Evolutionary conservation across 2,888 invertebrate genomes (phyloP), one percentile per base, ranked within the genome.

Genomic region (Ennomos fuscantarius): DNA sequence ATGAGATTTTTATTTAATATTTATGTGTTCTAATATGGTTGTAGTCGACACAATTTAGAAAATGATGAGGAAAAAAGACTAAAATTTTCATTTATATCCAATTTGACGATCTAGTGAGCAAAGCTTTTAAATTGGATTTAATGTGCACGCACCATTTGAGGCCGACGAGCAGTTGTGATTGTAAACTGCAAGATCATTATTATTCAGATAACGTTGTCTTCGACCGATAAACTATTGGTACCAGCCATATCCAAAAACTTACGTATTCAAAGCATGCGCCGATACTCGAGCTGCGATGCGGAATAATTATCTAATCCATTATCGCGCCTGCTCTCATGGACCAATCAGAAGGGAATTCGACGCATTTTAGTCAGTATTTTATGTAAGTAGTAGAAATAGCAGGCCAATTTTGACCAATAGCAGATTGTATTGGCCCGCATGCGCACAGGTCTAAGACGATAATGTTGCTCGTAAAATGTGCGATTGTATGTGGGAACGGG

Each of bases 401-500:
- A 65, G 70, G 62, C 65, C 58, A 70, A 76, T 78, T 79, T 79
- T 76, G 75, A 72, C 86, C 86, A 86, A 84, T 87, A 66, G 79
- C 66, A 65, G 76, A 76, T 79, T 78, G 77, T 81, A 80, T 81
- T 80, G 73, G 72, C 73, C 78, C 86, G 83, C 87, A 85, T 79
- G 82, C 84, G 82, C 84, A 84, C 77, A 53, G 57, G 72, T 74
- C 75, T 78, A 72, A 77, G 79, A 82, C 78, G 79, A 74, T 77
- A 84, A 82, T 83, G 78, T 76, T 78, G 79, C 78, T 77, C 78
- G 74, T 80, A 81, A 77, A 79, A 81, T 70, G 68, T 65, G 75
- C 70, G 72, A 79, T 78, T 76, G 78, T 78, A 77, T 84, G 86
- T 89, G 89, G 80, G 90, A 90, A 90, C 74, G 78, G 74, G 89